Evolutionary conservation across 2,113 vertebrate genomes (phyloP), one percentile per base, ranked within the genome.

Genomic region (Zingel zingel): DNA sequence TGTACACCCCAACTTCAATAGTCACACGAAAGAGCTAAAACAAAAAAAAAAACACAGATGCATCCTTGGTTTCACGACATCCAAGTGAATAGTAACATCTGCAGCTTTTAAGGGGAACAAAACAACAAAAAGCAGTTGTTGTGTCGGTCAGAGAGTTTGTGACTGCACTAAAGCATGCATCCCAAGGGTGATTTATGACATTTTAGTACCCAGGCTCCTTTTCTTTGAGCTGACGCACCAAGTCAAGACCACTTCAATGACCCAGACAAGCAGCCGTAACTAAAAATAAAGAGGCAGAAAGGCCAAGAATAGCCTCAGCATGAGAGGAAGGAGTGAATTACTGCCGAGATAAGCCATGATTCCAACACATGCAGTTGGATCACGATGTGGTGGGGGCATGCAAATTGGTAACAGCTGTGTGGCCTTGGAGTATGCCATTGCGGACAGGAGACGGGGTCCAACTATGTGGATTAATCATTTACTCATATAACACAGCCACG

Each of bases 321-420:
- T 91, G 91, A 93, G 89, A 91, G 91, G 83, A 92, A 92, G 92
- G 91, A 90, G 86, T 90, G 92, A 94, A 93, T 94, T 94, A 92
- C 90, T 92, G 89, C 91, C 45, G 90, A 88, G 93, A 95, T 94
- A 94, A 95, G 94, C 91, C 91, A 86, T 82, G 88, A 93, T 92
- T 90, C 88, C 91, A 91, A 92, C 93, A 94, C 93, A 95, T 93
- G 92, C 89, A 89, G 89, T 92, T 91, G 90, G 93, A 93, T 92
- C 86, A 61, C 51, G 62, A 93, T 90, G 87, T 75, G 88, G 91
- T 80, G 79, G 85, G 90, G 93, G 92, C 91, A 92, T 82, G 90
- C 85, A 95, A 95, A 96, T 94, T 94, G 94, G 88, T 95, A 94
- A 92, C 95, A 96, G 94, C 94, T 96, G 95, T 92, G 83, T 91